Conservation (phyloP, 2,797 vertebrate genomes). For the Semaprochilodus insignis region DNA sequence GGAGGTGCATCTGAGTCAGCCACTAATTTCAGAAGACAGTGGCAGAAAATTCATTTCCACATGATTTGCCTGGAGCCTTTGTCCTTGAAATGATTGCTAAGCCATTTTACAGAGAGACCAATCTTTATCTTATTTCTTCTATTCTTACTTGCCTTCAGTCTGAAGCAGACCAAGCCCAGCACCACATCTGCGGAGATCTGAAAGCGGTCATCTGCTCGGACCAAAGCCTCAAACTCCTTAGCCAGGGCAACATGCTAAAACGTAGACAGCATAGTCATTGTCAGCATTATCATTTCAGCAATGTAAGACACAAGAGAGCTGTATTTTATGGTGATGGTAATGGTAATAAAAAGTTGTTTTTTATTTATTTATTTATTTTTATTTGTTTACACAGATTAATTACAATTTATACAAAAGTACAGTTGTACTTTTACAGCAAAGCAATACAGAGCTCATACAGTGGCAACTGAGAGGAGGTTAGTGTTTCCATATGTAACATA, state of each 20-base stretch:
- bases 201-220: constrained; percentile 88
- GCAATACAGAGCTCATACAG: too few relatives aligned
- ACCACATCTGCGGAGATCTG: constrained; percentile 90
- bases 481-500: too few relatives aligned
- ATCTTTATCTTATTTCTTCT: neutral
- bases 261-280: neutral
- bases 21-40: neutral
- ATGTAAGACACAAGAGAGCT: too few relatives aligned
- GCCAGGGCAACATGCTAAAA: constrained; percentile 88
- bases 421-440: too few relatives aligned
- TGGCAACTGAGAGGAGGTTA: too few relatives aligned
- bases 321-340: too few relatives aligned
- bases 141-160: constrained; percentile 86
- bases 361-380: too few relatives aligned
- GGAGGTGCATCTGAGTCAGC: neutral
- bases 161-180: constrained; percentile 94
- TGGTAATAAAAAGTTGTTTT: too few relatives aligned
- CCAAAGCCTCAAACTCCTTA: constrained; percentile 87
- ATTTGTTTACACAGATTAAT: too few relatives aligned
- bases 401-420: too few relatives aligned
- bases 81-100: neutral
- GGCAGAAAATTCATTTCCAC: neutral
- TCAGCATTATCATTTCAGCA: neutral
- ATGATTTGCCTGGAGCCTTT: neutral
- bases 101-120: neutral